Percentiles rank a stretch among this genome's conserved stretches.
These are phyloP conservation scores for Acleris laterana DNA, from an alignment of 2,888 invertebrate genomes.

Conservation along the genomic window DNA sequence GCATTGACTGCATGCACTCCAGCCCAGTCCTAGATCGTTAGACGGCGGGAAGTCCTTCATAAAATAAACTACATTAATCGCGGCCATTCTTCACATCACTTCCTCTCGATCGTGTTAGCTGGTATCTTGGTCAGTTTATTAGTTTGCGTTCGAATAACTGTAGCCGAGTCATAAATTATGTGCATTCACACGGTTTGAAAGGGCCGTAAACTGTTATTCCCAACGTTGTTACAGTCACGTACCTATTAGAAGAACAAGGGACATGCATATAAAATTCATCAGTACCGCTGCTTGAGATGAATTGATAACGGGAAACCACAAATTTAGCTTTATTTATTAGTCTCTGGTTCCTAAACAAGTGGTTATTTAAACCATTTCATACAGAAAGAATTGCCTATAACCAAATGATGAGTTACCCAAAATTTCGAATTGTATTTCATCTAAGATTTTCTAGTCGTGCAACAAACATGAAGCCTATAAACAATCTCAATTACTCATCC, in stretches of 20 bases:
- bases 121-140: slow-evolving; percentile 5
- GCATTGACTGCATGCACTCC: slow-evolving; percentile 71
- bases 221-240: slow-evolving; percentile 6
- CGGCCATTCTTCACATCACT: slow-evolving; percentile 16
- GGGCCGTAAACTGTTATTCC: slow-evolving; percentile 12
- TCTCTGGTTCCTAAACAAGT: background rate
- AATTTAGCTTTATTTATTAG: background rate
- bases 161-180: slow-evolving; percentile 18
- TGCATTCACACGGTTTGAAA: slow-evolving; percentile 19
- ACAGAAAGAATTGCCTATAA: background rate
- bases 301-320: background rate
- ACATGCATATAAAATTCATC: background rate
- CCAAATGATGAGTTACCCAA: too few species aligned
- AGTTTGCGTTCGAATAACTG: slow-evolving; percentile 15
- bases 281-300: background rate
- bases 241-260: slow-evolving; percentile 11
- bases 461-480: too few species aligned
- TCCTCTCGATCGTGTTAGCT: slow-evolving; percentile 11
- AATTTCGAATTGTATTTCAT: too few species aligned
- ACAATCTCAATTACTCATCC: too few species aligned
- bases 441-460: too few species aligned
- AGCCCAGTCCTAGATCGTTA: slow-evolving; percentile 52
- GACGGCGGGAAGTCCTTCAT: slow-evolving; percentile 45
- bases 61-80: slow-evolving; percentile 47
- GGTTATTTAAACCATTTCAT: background rate